phyloP scores from a whole-genome alignment of 2,113 vertebrate species.

The Apeltes quadracus region DNA sequence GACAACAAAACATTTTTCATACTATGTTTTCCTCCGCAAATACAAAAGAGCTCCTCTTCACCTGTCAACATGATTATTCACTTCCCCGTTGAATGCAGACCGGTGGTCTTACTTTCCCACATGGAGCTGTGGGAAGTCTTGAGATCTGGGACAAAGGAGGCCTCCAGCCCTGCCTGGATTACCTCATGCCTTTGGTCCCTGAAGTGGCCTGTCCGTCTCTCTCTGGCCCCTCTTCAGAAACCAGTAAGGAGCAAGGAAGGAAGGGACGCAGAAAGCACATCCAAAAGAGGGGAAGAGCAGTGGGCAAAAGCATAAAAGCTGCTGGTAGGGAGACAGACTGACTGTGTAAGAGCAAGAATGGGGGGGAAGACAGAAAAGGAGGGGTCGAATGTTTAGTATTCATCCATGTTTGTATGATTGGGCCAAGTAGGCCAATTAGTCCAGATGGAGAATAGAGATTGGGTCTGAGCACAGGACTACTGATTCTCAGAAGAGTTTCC shows the following conservation, averaged over 20 bases:
- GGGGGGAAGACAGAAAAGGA: slow-evolving; percentile 17
- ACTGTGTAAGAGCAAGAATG: slow-evolving; percentile 31
- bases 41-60: slow-evolving; percentile 76
- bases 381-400: slow-evolving; percentile 59
- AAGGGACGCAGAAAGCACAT: slow-evolving; percentile 47
- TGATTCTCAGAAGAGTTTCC: slow-evolving; percentile 61
- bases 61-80: slow-evolving; percentile 74
- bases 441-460: slow-evolving; percentile 59
- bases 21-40: slow-evolving; percentile 72
- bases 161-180: slow-evolving; percentile 64
- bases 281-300: slow-evolving; percentile 51
- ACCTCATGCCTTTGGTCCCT: slow-evolving; percentile 78
- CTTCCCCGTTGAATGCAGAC: slow-evolving; percentile 55
- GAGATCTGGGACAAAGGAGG: slow-evolving; percentile 67
- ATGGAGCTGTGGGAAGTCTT: slow-evolving; percentile 74
- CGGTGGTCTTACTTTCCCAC: slow-evolving; percentile 76
- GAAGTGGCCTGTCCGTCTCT: slow-evolving; percentile 70
- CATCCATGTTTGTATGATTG: slow-evolving; percentile 66
- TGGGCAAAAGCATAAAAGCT: slow-evolving; percentile 59
- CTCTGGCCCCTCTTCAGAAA: slow-evolving; percentile 50
- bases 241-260: slow-evolving; percentile 54
- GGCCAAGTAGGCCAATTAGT: slow-evolving; percentile 75
- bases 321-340: slow-evolving; percentile 49
- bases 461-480: slow-evolving; percentile 41
- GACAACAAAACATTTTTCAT: slow-evolving; percentile 75